Percentiles rank a stretch among this genome's conserved stretches.
phyloP scores from a whole-genome alignment of 2,113 vertebrate species.

The Oreotrochilus melanogaster region DNA sequence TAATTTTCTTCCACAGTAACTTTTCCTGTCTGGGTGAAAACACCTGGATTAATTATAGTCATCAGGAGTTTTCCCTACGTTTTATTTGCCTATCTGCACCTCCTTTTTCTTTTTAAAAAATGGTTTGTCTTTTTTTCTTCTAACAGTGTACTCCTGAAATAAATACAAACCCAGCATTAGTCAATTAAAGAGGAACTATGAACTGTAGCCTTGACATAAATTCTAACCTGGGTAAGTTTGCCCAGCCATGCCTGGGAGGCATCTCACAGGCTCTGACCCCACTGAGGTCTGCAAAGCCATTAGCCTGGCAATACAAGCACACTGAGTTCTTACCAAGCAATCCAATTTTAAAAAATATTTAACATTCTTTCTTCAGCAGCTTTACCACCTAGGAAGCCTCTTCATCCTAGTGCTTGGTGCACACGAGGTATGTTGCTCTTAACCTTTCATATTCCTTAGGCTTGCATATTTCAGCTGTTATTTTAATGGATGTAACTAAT shows the following conservation, averaged over 20 bases:
- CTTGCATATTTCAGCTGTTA: not conserved
- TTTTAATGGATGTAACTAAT: not conserved
- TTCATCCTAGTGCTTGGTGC: not conserved
- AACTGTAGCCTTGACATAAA: not conserved
- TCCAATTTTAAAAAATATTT: not conserved
- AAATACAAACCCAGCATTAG: not conserved
- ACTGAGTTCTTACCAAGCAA: not conserved
- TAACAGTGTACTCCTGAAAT: not conserved
- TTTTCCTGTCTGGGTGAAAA: not conserved
- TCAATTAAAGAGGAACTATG: not conserved
- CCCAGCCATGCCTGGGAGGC: not conserved
- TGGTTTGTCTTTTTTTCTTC: not conserved
- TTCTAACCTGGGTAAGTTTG: not conserved
- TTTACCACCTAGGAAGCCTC: not conserved
- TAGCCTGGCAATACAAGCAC: not conserved
- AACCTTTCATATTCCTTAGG: not conserved
- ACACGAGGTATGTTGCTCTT: not conserved
- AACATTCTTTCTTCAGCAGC: not conserved
- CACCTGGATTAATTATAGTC: not conserved
- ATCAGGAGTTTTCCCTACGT: not conserved
- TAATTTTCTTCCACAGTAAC: not conserved
- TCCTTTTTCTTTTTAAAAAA: too few species aligned
- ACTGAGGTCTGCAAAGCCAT: not conserved
- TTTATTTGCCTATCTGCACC: not conserved
- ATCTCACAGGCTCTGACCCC: too few species aligned